phyloP scores from a whole-genome alignment of 1,140 invertebrate genomes.

The Popillia japonica region DNA sequence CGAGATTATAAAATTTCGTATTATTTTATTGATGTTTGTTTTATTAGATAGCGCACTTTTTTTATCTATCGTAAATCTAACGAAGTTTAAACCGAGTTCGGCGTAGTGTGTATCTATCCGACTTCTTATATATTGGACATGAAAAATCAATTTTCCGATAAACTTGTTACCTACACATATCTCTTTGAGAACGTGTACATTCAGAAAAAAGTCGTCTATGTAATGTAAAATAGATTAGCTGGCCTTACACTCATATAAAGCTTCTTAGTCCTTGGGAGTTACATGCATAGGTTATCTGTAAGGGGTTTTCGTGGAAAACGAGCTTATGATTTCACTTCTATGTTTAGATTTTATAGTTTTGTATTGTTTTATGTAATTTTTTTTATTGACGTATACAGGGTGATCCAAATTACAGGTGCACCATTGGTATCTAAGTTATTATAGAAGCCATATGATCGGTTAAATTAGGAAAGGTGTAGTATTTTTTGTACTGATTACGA shows the following conservation, averaged over 20 bases:
- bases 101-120: not conserved
- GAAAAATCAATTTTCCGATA: slow-evolving; percentile 11
- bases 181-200: not conserved
- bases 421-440: too few relatives aligned
- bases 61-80: not conserved
- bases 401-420: too few relatives aligned
- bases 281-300: too few relatives aligned
- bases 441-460: too few relatives aligned
- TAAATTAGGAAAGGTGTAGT: too few relatives aligned
- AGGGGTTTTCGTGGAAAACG: too few relatives aligned
- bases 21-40: not conserved
- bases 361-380: too few relatives aligned
- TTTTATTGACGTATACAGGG: too few relatives aligned
- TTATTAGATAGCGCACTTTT: not conserved
- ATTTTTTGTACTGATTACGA: too few relatives aligned
- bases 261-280: not conserved
- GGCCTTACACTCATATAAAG: not conserved
- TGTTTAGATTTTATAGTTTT: too few relatives aligned
- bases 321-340: too few relatives aligned
- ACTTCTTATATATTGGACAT: not conserved
- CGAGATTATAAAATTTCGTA: slow-evolving; percentile 5
- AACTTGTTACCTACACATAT: slow-evolving; percentile 9
- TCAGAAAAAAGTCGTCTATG: not conserved
- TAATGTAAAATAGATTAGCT: slow-evolving; percentile 1
- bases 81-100: not conserved